phyloP scores from a whole-genome alignment of 1,140 invertebrate species.

The Acromyrmex charruanus region DNA sequence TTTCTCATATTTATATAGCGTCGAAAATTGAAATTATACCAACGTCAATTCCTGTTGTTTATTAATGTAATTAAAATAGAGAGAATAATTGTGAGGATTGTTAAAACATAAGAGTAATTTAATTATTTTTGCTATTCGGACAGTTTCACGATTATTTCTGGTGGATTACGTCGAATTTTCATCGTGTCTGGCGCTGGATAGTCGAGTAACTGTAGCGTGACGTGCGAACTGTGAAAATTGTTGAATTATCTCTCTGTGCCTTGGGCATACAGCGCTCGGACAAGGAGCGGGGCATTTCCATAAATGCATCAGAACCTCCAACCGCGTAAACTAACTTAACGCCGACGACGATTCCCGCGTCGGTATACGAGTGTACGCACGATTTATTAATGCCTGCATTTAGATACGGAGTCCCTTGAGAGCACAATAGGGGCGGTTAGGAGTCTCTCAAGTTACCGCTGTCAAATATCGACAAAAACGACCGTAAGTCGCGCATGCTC shows the following conservation, averaged over 20 bases:
- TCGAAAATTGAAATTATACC: slow-evolving; percentile 21
- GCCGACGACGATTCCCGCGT: slow-evolving; percentile 70
- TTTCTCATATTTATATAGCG: not conserved
- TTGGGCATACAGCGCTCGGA: slow-evolving; percentile 76
- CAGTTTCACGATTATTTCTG: slow-evolving; percentile 41
- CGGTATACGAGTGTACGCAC: slow-evolving; percentile 69
- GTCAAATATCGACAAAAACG: slow-evolving; percentile 78
- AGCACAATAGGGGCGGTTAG: slow-evolving; percentile 71
- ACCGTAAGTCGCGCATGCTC: slow-evolving; percentile 73
- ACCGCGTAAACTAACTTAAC: slow-evolving; percentile 80
- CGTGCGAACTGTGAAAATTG: slow-evolving; percentile 72
- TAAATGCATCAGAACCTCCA: slow-evolving; percentile 81
- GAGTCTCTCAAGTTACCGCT: slow-evolving; percentile 75
- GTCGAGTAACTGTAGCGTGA: slow-evolving; percentile 60
- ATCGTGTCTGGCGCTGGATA: slow-evolving; percentile 27
- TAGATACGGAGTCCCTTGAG: slow-evolving; percentile 77
- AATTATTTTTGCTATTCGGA: slow-evolving; percentile 33
- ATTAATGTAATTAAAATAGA: slow-evolving; percentile 14
- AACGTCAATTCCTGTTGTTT: not conserved
- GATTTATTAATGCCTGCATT: slow-evolving; percentile 83
- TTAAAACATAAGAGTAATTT: not conserved
- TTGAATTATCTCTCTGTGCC: slow-evolving; percentile 77
- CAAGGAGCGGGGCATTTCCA: slow-evolving; percentile 80
- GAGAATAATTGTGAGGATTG: not conserved
- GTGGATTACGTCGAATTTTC: slow-evolving; percentile 43